Percentiles rank a stretch among this genome's conserved stretches.
These are phyloP conservation scores for Leucophenga montana DNA, from an alignment of 2,888 invertebrate genomes.

Conservation along the genomic window DNA sequence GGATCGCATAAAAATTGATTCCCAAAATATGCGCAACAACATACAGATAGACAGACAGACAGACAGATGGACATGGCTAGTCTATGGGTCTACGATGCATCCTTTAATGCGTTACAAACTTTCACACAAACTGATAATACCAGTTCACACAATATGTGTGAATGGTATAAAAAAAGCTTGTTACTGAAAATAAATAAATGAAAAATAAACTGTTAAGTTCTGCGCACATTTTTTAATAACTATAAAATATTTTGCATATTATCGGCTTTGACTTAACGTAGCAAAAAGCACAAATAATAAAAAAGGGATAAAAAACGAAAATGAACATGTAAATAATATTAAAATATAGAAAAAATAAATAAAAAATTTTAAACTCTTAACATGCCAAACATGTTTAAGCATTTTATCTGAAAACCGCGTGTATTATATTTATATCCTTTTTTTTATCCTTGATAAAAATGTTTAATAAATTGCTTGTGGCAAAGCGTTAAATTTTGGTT, in stretches of 20 bases:
- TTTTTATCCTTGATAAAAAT: background rate
- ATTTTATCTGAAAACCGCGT: background rate
- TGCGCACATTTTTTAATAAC: slow-evolving; percentile 9
- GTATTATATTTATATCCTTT: background rate
- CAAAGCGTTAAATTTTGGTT: too few species aligned
- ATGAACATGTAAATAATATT: background rate
- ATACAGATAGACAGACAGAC: too few species aligned
- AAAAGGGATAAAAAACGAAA: background rate
- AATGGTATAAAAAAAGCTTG: slow-evolving; percentile 52
- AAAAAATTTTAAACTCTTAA: background rate
- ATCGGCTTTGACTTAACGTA: slow-evolving; percentile 10
- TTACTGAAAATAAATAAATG: slow-evolving; percentile 38
- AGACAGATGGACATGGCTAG: too few species aligned
- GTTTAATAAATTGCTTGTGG: background rate
- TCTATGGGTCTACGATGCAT: too few species aligned
- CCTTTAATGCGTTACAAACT: too few species aligned
- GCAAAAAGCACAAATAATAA: background rate
- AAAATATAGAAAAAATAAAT: background rate
- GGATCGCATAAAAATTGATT: too few species aligned
- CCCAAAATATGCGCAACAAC: too few species aligned
- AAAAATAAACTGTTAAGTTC: background rate
- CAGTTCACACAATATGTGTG: too few species aligned
- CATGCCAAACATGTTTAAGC: slow-evolving; percentile 4
- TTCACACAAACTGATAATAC: too few species aligned
- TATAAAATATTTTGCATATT: slow-evolving; percentile 13